These are phyloP conservation scores for Drosophila arawakana DNA, from an alignment of 1,140 invertebrate species.

Conservation along the genomic window DNA sequence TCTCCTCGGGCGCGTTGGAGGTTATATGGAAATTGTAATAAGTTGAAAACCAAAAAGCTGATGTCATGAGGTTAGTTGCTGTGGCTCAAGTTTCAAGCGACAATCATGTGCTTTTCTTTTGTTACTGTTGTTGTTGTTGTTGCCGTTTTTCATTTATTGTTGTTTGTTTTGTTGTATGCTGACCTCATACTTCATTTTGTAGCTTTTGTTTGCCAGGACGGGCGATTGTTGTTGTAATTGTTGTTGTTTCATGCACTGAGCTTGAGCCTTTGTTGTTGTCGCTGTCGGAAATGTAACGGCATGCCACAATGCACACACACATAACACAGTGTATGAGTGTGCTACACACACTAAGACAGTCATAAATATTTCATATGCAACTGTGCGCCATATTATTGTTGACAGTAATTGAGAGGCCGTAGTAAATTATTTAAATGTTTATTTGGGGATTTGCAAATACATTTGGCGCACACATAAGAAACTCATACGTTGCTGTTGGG, in stretches of 20 bases:
- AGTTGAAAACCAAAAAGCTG: constrained; percentile 81
- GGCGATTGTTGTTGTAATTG: constrained; percentile 33
- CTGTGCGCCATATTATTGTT: constrained; percentile 60
- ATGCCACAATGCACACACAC: constrained; percentile 49
- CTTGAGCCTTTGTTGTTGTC: constrained; percentile 42
- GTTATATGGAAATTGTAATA: constrained; percentile 82
- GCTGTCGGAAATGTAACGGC: constrained; percentile 70
- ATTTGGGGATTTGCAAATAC: constrained; percentile 58
- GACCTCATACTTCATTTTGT: constrained; percentile 82
- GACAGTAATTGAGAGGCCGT: constrained; percentile 66
- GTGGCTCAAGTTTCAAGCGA: constrained; percentile 81
- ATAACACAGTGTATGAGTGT: background rate
- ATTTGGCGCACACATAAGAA: constrained; percentile 21
- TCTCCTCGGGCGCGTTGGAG: constrained; percentile 56
- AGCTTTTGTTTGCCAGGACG: constrained; percentile 78
- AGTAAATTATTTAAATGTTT: constrained; percentile 72
- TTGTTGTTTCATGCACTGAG: constrained; percentile 69
- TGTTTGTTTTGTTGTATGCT: constrained; percentile 49
- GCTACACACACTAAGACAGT: constrained; percentile 36
- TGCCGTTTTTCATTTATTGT: constrained; percentile 10
- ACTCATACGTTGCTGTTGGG: background rate
- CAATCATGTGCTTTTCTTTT: constrained; percentile 80
- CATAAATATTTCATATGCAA: constrained; percentile 57
- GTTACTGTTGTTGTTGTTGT: constrained; percentile 28
- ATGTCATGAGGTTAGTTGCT: constrained; percentile 82